These are phyloP conservation scores for Psylliodes chrysocephalus DNA, from an alignment of 2,888 invertebrate genomes.

Conservation along the genomic window DNA sequence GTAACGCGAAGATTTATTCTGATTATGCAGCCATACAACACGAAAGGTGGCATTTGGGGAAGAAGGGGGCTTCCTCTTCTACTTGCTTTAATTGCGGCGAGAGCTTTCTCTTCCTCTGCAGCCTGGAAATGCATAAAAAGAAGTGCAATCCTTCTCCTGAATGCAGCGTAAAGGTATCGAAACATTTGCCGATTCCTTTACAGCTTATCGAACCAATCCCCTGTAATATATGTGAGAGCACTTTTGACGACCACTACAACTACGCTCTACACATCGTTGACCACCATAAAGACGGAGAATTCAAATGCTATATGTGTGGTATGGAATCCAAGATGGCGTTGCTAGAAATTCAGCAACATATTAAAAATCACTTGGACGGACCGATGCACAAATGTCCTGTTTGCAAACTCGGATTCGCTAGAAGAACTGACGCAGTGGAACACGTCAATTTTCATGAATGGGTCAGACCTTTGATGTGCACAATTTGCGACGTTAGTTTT, in stretches of 20 bases:
- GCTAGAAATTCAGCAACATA: constrained; percentile 16
- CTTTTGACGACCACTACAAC: constrained; percentile 13
- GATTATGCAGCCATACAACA: constrained; percentile 54
- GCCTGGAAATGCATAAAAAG: constrained; percentile 56
- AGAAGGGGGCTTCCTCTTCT: constrained; percentile 42
- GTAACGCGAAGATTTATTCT: constrained; percentile 53
- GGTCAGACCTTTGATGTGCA: background rate
- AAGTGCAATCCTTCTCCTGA: background rate
- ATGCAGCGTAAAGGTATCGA: background rate
- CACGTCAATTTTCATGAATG: constrained; percentile 19
- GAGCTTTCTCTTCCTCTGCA: constrained; percentile 52
- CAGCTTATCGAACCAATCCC: constrained; percentile 37
- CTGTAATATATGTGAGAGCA: constrained; percentile 47
- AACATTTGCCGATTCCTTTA: constrained; percentile 18
- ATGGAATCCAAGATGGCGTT: constrained; percentile 13
- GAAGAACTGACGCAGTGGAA: constrained; percentile 13
- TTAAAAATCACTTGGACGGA: constrained; percentile 14
- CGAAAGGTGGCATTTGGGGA: constrained; percentile 51
- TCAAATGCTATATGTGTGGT: constrained; percentile 31
- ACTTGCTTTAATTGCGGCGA: constrained; percentile 59
- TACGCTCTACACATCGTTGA: constrained; percentile 21
- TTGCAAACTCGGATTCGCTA: constrained; percentile 9
- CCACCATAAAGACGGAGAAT: constrained; percentile 17
- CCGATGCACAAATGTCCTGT: background rate
- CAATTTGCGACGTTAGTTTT: constrained; percentile 17